These are phyloP conservation scores for Anthonomus grandis DNA, from an alignment of 1,140 invertebrate genomes.

Conservation along the genomic window DNA sequence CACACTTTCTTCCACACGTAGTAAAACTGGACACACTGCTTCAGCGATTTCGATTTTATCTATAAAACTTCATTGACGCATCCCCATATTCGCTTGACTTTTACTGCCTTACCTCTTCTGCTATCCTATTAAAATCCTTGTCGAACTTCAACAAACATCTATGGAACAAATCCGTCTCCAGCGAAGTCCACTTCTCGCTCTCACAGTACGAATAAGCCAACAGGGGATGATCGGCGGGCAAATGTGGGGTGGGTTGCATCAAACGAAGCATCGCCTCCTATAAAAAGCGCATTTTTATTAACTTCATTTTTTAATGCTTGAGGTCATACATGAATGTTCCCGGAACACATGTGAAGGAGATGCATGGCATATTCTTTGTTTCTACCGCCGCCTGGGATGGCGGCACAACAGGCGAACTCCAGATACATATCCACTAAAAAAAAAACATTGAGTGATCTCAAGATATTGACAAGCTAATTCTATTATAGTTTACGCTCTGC, in stretches of 20 bases:
- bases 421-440: conserved; percentile 76
- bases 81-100: conserved; percentile 62
- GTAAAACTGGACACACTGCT: conserved; percentile 96
- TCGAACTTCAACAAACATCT: conserved; percentile 83
- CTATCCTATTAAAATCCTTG: conserved; percentile 90
- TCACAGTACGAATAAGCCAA: conserved; percentile 71
- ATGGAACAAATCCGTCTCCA: conserved; percentile 86
- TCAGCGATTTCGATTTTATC: conserved; percentile 82
- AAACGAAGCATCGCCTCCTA: conserved; percentile 80
- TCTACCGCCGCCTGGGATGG: conserved; percentile 83
- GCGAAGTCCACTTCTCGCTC: conserved; percentile 74
- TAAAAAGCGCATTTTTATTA: conserved; percentile 30
- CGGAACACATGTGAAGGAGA: conserved; percentile 79
- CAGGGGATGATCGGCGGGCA: conserved; percentile 73
- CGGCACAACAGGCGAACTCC: conserved; percentile 89
- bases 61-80: conserved; percentile 50
- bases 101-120: conserved; percentile 68
- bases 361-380: conserved; percentile 95
- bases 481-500: background rate
- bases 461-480: background rate
- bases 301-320: background rate
- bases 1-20: conserved; percentile 98
- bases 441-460: background rate
- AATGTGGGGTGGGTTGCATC: conserved; percentile 64
- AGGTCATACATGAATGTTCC: conserved; percentile 76